Percentiles rank a stretch among this genome's conserved stretches.
phyloP scores from a whole-genome alignment of 2,797 vertebrate genomes.

The Sebastes taczanowskii region DNA sequence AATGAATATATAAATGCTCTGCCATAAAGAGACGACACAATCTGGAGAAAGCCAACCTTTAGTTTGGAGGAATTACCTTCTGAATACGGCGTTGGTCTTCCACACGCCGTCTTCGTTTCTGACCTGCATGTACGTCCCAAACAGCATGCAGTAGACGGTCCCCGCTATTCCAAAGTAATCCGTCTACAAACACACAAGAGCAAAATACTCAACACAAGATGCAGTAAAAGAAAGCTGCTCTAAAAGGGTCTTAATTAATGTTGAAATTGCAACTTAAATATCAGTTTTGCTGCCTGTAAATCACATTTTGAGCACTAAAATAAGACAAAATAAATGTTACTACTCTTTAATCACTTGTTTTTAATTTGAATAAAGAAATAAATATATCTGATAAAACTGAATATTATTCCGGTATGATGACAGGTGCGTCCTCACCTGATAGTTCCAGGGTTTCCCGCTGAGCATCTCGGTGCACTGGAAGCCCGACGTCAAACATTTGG shows the following conservation, averaged over 20 bases:
- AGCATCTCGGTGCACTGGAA: slow-evolving; percentile 97
- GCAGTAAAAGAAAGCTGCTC: too few relatives aligned
- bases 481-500: slow-evolving; percentile 89
- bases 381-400: too few relatives aligned
- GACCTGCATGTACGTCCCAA: slow-evolving; percentile 93
- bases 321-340: background rate
- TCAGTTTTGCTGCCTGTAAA: background rate
- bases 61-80: slow-evolving; percentile 79
- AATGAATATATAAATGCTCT: background rate
- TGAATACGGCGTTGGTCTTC: slow-evolving; percentile 87
- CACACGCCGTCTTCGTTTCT: slow-evolving; percentile 84
- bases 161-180: slow-evolving; percentile 94
- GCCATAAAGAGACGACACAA: background rate
- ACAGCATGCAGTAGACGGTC: slow-evolving; percentile 92
- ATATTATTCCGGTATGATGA: background rate
- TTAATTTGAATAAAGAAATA: background rate
- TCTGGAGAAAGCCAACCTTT: background rate
- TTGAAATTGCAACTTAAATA: background rate
- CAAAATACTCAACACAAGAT: too few relatives aligned
- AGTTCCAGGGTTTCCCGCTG: slow-evolving; percentile 90
- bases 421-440: slow-evolving; percentile 84
- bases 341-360: background rate
- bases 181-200: slow-evolving; percentile 75
- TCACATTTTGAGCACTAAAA: too few relatives aligned
- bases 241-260: too few relatives aligned